These are phyloP conservation scores for Cryptocephalus moraei DNA, from an alignment of 2,888 invertebrate species.

Conservation along the genomic window DNA sequence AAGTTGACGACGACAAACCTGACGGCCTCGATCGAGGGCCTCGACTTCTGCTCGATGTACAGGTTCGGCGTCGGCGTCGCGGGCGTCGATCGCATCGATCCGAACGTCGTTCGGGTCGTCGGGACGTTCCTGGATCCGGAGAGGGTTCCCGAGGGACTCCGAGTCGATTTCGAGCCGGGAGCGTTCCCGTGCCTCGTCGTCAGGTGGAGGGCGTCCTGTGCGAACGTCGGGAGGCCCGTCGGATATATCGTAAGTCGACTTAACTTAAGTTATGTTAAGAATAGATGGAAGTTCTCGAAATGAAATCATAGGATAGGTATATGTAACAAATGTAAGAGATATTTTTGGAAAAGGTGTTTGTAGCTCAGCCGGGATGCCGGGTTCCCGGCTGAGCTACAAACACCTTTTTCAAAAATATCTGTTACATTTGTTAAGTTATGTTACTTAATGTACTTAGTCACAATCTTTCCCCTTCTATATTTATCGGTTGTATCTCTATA, in stretches of 20 bases:
- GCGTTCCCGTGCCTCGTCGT: constrained; percentile 25
- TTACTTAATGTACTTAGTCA: no score
- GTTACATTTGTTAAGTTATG: no score
- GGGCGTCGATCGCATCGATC: constrained; percentile 15
- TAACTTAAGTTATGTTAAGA: no score
- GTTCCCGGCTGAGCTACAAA: no score
- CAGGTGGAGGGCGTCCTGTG: constrained; percentile 27
- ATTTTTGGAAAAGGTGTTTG: no score
- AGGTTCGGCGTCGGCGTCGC: constrained; percentile 20
- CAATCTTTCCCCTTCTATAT: no score
- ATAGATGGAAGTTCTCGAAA: no score
- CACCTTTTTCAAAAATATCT: no score
- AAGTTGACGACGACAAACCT: constrained; percentile 21
- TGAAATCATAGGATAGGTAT: no score
- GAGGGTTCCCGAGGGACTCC: constrained; percentile 21
- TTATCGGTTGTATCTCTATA: no score
- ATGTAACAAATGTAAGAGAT: no score
- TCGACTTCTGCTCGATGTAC: constrained; percentile 26
- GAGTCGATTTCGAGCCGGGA: constrained; percentile 24
- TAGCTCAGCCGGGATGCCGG: no score
- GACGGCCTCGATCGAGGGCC: constrained; percentile 17
- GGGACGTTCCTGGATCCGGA: constrained; percentile 22
- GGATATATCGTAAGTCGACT: constrained; percentile 24
- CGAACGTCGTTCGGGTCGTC: constrained; percentile 22
- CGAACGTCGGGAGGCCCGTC: constrained; percentile 23